Percentiles rank a stretch among this genome's conserved stretches.
These are phyloP conservation scores for Mesembrinibis cayennensis DNA, from an alignment of 2,113 vertebrate genomes.

Conservation along the genomic window DNA sequence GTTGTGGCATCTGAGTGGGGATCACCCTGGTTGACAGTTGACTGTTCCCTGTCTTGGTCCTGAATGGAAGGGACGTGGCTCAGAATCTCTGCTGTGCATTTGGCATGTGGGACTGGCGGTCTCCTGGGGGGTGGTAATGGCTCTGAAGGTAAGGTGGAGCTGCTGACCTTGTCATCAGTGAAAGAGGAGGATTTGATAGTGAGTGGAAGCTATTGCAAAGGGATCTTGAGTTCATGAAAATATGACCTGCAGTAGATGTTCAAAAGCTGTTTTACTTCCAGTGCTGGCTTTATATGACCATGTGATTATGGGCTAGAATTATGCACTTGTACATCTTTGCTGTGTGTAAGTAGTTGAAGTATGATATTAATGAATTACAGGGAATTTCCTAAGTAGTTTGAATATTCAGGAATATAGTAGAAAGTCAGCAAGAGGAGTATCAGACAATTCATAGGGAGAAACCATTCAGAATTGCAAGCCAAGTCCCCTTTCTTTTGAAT, in stretches of 20 bases:
- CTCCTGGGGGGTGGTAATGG: not conserved
- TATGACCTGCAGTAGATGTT: not conserved
- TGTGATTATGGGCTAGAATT: not conserved
- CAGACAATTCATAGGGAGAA: not conserved
- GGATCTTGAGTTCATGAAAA: not conserved
- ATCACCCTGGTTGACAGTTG: not conserved
- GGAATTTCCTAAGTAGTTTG: not conserved
- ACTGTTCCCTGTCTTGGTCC: not conserved
- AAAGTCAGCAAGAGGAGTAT: not conserved
- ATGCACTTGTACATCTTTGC: not conserved
- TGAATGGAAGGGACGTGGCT: not conserved
- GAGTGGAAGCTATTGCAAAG: not conserved
- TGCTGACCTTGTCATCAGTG: not conserved
- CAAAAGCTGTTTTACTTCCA: not conserved
- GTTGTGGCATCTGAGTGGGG: not conserved
- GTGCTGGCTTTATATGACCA: not conserved
- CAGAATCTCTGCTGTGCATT: not conserved
- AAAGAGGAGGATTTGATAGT: not conserved
- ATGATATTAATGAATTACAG: not conserved
- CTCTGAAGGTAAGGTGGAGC: not conserved
- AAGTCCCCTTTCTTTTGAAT: slow-evolving; percentile 5
- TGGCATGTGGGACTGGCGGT: not conserved
- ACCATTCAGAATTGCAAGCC: not conserved
- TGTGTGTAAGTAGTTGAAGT: not conserved
- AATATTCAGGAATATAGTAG: not conserved